Evolutionary conservation across 2,797 vertebrate species (phyloP).

Genomic region (Melanotaenia nigrans): DNA sequence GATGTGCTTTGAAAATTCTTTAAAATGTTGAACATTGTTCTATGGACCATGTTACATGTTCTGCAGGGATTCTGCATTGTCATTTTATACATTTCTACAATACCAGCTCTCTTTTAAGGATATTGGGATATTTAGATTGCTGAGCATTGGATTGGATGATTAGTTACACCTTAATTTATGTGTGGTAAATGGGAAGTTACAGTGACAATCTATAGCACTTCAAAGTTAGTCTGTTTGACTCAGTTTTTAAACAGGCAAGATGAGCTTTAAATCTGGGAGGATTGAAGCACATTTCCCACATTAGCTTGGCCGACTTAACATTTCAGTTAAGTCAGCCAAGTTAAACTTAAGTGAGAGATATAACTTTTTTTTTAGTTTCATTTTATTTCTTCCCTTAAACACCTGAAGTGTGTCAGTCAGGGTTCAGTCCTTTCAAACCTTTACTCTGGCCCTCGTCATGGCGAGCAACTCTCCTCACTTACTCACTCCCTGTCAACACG

Average conservation of each 20-base stretch:
- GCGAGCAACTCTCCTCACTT: conserved; percentile 55
- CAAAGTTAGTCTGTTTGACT: not conserved
- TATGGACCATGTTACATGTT: not conserved
- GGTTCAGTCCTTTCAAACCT: conserved; percentile 24
- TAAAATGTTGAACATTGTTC: too few relatives aligned
- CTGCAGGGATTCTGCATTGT: too few relatives aligned
- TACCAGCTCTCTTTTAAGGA: not conserved
- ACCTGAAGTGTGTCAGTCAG: conserved; percentile 31
- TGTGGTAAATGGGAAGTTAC: not conserved
- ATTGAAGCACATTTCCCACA: not conserved
- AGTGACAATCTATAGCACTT: conserved; percentile 1
- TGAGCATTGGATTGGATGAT: not conserved
- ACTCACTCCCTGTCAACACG: conserved; percentile 59
- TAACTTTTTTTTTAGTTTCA: conserved; percentile 4
- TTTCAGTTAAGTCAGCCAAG: not conserved
- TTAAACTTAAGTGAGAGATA: conserved; percentile 13
- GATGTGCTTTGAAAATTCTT: too few relatives aligned
- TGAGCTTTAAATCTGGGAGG: not conserved
- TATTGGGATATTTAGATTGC: not conserved
- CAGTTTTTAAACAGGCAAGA: conserved; percentile 5
- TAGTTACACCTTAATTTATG: not conserved
- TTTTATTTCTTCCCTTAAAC: conserved; percentile 16
- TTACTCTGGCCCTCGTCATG: conserved; percentile 40
- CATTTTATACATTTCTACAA: too few relatives aligned
- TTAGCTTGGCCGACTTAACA: too few relatives aligned